A percentile compares a stretch with the other conserved stretches of the same genome.
Conservation (phyloP, 2,113 vertebrate species). For the Isichthys henryi region DNA sequence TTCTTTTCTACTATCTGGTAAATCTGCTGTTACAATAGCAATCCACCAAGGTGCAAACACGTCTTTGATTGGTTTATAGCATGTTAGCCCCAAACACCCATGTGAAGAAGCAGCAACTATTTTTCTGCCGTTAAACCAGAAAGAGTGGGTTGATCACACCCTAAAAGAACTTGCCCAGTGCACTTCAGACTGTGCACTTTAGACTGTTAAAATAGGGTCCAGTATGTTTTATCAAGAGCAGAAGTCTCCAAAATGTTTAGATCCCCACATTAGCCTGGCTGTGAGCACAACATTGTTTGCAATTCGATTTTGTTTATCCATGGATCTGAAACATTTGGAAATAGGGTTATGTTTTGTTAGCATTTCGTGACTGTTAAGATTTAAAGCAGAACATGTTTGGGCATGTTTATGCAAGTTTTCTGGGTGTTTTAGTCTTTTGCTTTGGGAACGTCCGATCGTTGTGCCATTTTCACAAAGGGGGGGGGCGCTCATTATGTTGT, state of each 20-base stretch:
- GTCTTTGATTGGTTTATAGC: neutral
- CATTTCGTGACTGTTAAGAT: neutral
- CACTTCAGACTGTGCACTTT: neutral
- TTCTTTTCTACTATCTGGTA: neutral
- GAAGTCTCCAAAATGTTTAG: neutral
- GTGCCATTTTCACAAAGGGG: neutral
- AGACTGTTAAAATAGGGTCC: neutral
- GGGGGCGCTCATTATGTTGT: neutral
- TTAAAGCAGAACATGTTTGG: neutral
- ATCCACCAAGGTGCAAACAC: neutral
- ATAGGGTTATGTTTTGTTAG: neutral
- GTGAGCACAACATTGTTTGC: neutral
- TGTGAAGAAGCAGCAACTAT: neutral
- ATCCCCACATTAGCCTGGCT: neutral
- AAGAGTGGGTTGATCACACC: neutral
- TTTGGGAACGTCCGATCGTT: neutral
- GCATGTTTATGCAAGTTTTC: neutral
- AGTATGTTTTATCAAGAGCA: neutral
- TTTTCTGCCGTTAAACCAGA: neutral
- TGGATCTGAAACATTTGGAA: neutral
- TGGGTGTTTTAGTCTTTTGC: neutral
- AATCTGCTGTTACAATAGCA: neutral
- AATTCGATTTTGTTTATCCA: neutral
- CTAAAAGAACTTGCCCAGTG: neutral
- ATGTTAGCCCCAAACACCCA: neutral